These are phyloP conservation scores for Spatulosminthurus flaviceps DNA, from an alignment of 2,888 invertebrate species.

Conservation along the genomic window DNA sequence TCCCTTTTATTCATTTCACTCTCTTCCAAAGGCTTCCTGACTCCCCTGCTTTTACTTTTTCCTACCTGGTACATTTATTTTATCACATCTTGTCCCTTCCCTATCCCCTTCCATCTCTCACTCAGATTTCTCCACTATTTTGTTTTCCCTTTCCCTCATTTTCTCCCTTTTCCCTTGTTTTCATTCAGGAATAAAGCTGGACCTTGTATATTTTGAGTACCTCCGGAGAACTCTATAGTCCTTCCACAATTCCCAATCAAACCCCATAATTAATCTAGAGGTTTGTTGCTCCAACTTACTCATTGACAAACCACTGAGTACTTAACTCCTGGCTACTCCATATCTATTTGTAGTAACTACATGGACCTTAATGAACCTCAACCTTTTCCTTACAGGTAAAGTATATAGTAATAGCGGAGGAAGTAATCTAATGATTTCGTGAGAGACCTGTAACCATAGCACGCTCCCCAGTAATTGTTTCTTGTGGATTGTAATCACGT, in stretches of 20 bases:
- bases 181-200: too few species aligned
- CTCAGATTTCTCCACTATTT: not conserved
- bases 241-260: not conserved
- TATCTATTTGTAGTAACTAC: not conserved
- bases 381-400: not conserved
- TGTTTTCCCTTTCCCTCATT: not conserved
- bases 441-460: not conserved
- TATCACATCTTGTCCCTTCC: too few species aligned
- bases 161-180: not conserved
- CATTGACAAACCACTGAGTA: not conserved
- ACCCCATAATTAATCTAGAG: not conserved
- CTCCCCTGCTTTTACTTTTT: slow-evolving; percentile 16
- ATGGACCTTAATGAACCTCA: not conserved
- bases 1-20: slow-evolving; percentile 29
- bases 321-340: not conserved
- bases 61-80: not conserved
- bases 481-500: not conserved
- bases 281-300: not conserved
- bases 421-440: slow-evolving; percentile 8
- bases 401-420: not conserved
- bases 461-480: not conserved
- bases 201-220: too few species aligned
- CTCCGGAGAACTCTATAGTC: too few species aligned
- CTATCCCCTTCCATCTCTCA: too few species aligned
- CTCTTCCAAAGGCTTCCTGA: slow-evolving; percentile 25